Evolutionary conservation across 2,113 vertebrate species (phyloP).

Genomic region (Microcebus griseorufus): DNA sequence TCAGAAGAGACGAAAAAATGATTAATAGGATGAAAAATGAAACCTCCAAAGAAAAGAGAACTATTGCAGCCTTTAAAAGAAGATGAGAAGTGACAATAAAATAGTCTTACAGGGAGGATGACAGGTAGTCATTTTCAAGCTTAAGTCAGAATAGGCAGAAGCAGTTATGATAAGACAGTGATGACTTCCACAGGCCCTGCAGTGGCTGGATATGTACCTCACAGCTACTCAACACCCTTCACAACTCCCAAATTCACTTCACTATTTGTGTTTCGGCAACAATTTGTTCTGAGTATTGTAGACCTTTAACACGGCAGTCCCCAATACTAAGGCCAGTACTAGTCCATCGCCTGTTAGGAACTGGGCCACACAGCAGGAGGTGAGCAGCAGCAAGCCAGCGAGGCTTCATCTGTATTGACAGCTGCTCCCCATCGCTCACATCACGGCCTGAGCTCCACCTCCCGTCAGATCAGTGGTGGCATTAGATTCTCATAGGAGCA

Average conservation of each 20-base stretch:
- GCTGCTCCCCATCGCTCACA: too few relatives aligned
- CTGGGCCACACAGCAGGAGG: too few relatives aligned
- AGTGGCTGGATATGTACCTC: background rate
- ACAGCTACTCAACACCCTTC: background rate
- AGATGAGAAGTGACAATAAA: constrained; percentile 8
- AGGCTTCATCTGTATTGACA: too few relatives aligned
- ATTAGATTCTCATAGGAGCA: too few relatives aligned
- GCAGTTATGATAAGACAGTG: background rate
- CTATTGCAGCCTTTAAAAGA: constrained; percentile 13
- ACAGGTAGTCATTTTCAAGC: background rate
- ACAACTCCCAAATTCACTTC: background rate
- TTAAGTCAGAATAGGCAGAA: background rate
- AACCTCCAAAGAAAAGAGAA: constrained; percentile 48
- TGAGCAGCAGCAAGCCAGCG: too few relatives aligned
- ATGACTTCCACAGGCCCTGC: background rate
- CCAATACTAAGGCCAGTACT: too few relatives aligned
- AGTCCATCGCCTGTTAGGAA: too few relatives aligned
- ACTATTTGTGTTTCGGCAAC: background rate
- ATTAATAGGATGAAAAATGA: constrained; percentile 58
- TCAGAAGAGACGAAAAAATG: constrained; percentile 50
- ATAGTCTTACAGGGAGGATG: background rate
- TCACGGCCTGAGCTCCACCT: too few relatives aligned
- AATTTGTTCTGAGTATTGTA: background rate
- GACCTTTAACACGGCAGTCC: background rate
- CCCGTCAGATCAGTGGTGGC: too few relatives aligned